These are phyloP conservation scores for Acromyrmex heyeri DNA, from an alignment of 1,140 invertebrate genomes.

Conservation along the genomic window DNA sequence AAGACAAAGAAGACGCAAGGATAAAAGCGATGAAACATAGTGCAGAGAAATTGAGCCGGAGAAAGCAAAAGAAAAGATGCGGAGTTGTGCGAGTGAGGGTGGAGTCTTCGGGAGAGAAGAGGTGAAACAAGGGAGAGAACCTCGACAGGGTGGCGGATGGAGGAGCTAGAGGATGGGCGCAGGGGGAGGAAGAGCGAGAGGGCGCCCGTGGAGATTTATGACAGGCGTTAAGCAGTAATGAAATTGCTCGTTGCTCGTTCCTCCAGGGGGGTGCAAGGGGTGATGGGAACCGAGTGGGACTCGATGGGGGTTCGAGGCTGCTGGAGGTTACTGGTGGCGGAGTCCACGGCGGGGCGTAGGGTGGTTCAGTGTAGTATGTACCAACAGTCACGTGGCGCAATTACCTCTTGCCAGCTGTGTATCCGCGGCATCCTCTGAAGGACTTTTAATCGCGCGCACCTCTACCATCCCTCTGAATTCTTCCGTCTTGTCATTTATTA, in stretches of 20 bases:
- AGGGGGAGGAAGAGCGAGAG: slow-evolving; percentile 66
- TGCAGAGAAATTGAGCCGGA: slow-evolving; percentile 66
- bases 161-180: slow-evolving; percentile 44
- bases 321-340: slow-evolving; percentile 61
- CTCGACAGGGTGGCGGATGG: slow-evolving; percentile 67
- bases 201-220: slow-evolving; percentile 85
- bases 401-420: slow-evolving; percentile 80
- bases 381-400: slow-evolving; percentile 81
- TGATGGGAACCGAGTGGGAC: slow-evolving; percentile 78
- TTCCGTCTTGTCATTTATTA: slow-evolving; percentile 77
- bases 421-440: slow-evolving; percentile 80
- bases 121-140: slow-evolving; percentile 72
- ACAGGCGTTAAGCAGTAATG: slow-evolving; percentile 87
- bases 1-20: slow-evolving; percentile 66
- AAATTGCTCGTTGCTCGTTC: slow-evolving; percentile 87
- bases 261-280: slow-evolving; percentile 76
- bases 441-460: slow-evolving; percentile 79
- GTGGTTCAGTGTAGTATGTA: slow-evolving; percentile 72
- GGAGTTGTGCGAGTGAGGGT: slow-evolving; percentile 55
- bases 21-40: slow-evolving; percentile 72
- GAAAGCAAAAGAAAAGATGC: slow-evolving; percentile 62
- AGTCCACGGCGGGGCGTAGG: slow-evolving; percentile 55
- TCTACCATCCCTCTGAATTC: slow-evolving; percentile 57
- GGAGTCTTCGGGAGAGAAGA: slow-evolving; percentile 63
- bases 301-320: slow-evolving; percentile 75